Conservation (phyloP, 2,888 invertebrate genomes). For the Nycteola revayana region DNA sequence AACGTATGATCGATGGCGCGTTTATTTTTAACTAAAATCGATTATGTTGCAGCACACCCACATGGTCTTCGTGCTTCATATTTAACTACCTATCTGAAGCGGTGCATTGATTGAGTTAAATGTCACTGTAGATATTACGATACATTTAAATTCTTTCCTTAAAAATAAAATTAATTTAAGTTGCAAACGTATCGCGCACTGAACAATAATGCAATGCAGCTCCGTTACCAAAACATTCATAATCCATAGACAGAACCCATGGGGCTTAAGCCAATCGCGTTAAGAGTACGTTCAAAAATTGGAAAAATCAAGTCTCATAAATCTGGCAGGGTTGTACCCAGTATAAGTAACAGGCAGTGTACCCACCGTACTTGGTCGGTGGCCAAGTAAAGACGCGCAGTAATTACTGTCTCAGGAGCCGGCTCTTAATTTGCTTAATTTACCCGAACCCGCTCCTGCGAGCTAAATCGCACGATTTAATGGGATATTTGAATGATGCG, state of each 20-base stretch:
- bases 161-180: no score
- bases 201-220: slow-evolving; percentile 33
- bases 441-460: slow-evolving; percentile 59
- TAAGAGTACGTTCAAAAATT: slow-evolving; percentile 56
- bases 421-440: slow-evolving; percentile 80
- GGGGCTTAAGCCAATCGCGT: slow-evolving; percentile 54
- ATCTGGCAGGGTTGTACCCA: slow-evolving; percentile 33
- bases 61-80: no score
- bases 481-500: slow-evolving; percentile 73
- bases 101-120: no score
- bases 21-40: background rate
- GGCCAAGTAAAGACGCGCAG: slow-evolving; percentile 69
- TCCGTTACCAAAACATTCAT: slow-evolving; percentile 56
- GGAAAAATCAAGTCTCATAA: slow-evolving; percentile 54
- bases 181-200: slow-evolving; percentile 5
- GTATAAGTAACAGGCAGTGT: slow-evolving; percentile 26
- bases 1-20: background rate
- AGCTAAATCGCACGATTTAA: slow-evolving; percentile 73
- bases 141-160: no score
- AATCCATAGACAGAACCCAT: slow-evolving; percentile 50
- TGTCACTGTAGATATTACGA: no score
- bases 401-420: slow-evolving; percentile 75
- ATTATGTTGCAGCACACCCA: no score
- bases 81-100: no score
- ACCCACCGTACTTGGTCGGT: slow-evolving; percentile 52